Base-by-base conservation (phyloP, 2,797 vertebrate genomes). In the Champsocephalus esox region DNA sequence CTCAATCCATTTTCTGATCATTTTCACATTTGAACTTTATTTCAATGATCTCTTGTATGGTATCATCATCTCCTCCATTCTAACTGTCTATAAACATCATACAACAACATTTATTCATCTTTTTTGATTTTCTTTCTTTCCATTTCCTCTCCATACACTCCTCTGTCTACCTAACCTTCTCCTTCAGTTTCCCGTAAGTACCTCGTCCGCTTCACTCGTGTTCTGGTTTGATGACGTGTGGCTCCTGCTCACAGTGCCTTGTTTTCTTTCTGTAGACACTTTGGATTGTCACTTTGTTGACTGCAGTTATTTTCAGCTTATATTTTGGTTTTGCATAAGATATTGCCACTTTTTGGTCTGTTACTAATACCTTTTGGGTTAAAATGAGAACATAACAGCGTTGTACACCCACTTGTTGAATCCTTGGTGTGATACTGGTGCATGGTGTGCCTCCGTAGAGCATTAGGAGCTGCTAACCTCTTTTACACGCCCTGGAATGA, bases 181-280 rank as follows among this genome's bases (percentile, higher is more conserved):
- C 81, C 92, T 88, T 89, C 93, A 95, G 94, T 96, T 96, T 91
- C 68, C 91, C 49, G 95, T 96, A 94, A 95, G 94, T 96, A 94
- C 84, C 65, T 79, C 66, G 70, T 56, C 75, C 60, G 70, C 13
- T 52, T 74, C 59, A 19, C 59, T 51, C 72, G 70, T 87, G 74
- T 45, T 38, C 65, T 75, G 65, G 70, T 80, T 60, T 90, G 75
- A 70, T 66, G 50, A 51, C 8, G 0, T 54, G 16, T 46, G 38
- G 68, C 72, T 77, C 63, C 28, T 59, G 59, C 54, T 66, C 79
- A 46, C 38, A 12, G n/a, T 16, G 49, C 43, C 19, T 46, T 59
- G n/a, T 46, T 64, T 11, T 66, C 13, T 17, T 64, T 45, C 70
- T 60, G n/a, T 28, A 74, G 32, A 57, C 32, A 1, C 56, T 71